These are phyloP conservation scores for Loriculus beryllinus DNA, from an alignment of 2,797 vertebrate species.

Conservation along the genomic window DNA sequence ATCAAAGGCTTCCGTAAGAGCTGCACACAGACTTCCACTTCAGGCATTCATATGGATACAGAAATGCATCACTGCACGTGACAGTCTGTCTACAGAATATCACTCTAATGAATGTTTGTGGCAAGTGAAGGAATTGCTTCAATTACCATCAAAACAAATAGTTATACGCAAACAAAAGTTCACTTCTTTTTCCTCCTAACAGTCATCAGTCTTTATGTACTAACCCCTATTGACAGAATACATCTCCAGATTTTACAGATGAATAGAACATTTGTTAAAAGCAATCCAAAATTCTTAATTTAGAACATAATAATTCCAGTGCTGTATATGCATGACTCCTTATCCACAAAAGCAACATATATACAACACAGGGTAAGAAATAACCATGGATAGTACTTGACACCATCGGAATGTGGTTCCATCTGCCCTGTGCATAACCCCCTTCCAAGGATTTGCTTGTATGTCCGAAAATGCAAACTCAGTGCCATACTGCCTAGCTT, in stretches of 20 bases:
- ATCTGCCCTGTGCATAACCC: rapidly evolving
- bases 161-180: constrained; percentile 43
- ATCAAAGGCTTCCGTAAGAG: neutral
- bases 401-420: neutral
- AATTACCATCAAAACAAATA: constrained; percentile 63
- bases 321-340: neutral
- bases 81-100: constrained; percentile 49
- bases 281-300: neutral
- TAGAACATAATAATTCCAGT: neutral
- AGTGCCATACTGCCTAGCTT: neutral
- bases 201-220: constrained; percentile 29
- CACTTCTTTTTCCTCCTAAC: neutral
- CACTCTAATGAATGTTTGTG: constrained; percentile 56
- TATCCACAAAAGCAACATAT: neutral
- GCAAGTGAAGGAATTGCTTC: constrained; percentile 54
- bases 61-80: constrained; percentile 14
- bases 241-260: constrained; percentile 29
- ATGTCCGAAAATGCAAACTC: neutral
- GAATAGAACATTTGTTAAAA: constrained; percentile 21
- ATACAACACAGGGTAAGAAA: neutral
- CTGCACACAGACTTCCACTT: neutral
- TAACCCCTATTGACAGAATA: constrained; percentile 25
- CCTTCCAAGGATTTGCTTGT: neutral
- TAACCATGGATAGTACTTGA: neutral
- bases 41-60: constrained; percentile 12